phyloP scores from a whole-genome alignment of 2,797 vertebrate species.

The Cryptoprocta ferox region DNA sequence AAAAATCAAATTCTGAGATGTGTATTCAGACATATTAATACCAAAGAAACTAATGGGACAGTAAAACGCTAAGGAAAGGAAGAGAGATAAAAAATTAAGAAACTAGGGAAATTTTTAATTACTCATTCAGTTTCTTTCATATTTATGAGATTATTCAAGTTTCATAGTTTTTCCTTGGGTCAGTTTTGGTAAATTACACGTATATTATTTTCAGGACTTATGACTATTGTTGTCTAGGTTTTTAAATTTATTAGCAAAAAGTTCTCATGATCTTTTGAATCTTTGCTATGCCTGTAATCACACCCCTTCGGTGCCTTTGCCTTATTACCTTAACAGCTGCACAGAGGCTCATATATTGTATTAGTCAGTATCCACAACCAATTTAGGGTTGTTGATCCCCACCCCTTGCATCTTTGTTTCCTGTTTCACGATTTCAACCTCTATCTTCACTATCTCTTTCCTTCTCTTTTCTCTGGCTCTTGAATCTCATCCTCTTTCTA shows the following conservation, averaged over 20 bases:
- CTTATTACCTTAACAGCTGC: not conserved
- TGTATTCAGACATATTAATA: not conserved
- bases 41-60: not conserved
- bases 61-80: not conserved
- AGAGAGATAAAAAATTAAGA: not conserved
- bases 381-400: not conserved
- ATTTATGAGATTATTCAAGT: not conserved
- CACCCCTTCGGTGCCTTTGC: not conserved
- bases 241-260: not conserved
- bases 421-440: not conserved
- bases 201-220: not conserved
- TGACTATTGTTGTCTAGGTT: not conserved
- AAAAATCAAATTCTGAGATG: not conserved
- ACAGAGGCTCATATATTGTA: rapidly evolving
- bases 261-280: not conserved
- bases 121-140: not conserved
- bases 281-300: not conserved
- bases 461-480: not conserved
- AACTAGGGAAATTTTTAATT: not conserved
- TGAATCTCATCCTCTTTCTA: not conserved
- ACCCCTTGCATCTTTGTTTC: not conserved
- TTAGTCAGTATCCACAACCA: no score
- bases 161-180: not conserved
- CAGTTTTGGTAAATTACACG: not conserved
- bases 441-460: not conserved